These are phyloP conservation scores for Oxycera nigricornis DNA, from an alignment of 2,888 invertebrate species.

Conservation along the genomic window DNA sequence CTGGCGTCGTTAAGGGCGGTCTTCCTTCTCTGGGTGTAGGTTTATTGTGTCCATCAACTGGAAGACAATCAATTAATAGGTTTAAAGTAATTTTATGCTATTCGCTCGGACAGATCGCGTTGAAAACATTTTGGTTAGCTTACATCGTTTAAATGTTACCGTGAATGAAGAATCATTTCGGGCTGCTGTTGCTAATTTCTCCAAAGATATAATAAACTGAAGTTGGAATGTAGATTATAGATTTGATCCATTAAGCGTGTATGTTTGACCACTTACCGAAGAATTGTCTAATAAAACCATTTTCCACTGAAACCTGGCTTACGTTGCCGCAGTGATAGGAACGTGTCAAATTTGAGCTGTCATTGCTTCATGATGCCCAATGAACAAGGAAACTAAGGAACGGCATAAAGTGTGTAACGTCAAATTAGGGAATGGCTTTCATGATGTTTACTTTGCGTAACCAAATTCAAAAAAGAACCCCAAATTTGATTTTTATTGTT, in stretches of 20 bases:
- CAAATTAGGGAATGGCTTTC: too few species aligned
- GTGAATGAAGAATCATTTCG: slow-evolving; percentile 79
- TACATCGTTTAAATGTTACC: slow-evolving; percentile 94
- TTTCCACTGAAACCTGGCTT: slow-evolving; percentile 44
- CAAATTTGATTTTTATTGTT: too few species aligned
- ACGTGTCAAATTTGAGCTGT: slow-evolving; percentile 43
- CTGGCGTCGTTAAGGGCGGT: slow-evolving; percentile 67
- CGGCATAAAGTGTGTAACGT: too few species aligned
- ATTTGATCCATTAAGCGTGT: slow-evolving; percentile 16
- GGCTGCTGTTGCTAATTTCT: slow-evolving; percentile 80
- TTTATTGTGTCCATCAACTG: slow-evolving; percentile 81
- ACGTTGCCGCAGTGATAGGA: slow-evolving; percentile 30
- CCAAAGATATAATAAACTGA: slow-evolving; percentile 58
- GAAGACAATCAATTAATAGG: slow-evolving; percentile 50
- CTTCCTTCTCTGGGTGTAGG: slow-evolving; percentile 76
- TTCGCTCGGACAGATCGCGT: too few species aligned
- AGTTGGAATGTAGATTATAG: background rate
- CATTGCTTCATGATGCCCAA: slow-evolving; percentile 12
- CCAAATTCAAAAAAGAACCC: too few species aligned
- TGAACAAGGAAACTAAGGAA: too few species aligned
- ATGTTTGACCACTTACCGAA: slow-evolving; percentile 54
- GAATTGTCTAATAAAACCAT: slow-evolving; percentile 62
- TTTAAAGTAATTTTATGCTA: background rate
- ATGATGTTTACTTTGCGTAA: too few species aligned
- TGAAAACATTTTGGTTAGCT: too few species aligned